phyloP scores from a whole-genome alignment of 2,113 vertebrate species.

The Geothlypis trichas region DNA sequence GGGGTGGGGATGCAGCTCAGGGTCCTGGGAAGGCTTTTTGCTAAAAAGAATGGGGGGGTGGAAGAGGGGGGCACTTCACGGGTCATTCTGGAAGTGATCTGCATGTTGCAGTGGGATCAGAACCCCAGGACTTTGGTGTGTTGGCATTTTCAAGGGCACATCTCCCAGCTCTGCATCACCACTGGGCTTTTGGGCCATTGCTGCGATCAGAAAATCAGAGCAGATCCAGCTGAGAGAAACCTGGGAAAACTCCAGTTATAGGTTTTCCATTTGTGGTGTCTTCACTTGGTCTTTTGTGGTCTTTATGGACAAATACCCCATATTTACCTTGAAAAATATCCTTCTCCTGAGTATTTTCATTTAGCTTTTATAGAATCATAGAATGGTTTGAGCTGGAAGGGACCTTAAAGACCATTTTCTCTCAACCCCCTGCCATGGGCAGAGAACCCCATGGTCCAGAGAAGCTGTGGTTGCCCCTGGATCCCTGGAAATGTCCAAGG shows the following conservation, averaged over 20 bases:
- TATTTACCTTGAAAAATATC: background rate
- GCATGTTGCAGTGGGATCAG: background rate
- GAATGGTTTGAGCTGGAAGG: background rate
- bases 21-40: background rate
- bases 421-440: background rate
- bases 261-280: background rate
- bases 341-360: background rate
- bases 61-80: background rate
- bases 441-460: background rate
- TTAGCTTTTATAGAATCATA: background rate
- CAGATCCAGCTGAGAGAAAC: background rate
- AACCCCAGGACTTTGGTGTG: background rate
- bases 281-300: background rate
- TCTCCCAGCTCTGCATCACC: background rate
- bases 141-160: accelerated
- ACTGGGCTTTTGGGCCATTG: background rate
- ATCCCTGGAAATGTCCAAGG: background rate
- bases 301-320: background rate
- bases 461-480: background rate
- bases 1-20: background rate
- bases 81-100: background rate
- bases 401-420: background rate
- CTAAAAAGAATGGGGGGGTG: background rate
- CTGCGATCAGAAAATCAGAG: background rate
- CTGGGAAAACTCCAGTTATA: background rate